phyloP scores from a whole-genome alignment of 2,888 invertebrate genomes.

The Poecilobothrus nobilitatus region DNA sequence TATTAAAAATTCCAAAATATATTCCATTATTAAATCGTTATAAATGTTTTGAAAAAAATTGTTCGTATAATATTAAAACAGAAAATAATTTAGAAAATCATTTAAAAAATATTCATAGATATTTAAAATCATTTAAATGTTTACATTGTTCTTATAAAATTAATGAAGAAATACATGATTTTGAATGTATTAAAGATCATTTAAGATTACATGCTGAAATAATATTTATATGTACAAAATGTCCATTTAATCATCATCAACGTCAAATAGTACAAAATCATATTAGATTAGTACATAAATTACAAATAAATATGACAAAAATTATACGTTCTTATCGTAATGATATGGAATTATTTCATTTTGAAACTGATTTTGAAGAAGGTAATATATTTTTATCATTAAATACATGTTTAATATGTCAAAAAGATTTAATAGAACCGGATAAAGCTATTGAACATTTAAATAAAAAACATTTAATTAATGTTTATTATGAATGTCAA shows the following conservation, averaged over 20 bases:
- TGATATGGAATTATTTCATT: neutral
- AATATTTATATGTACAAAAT: neutral
- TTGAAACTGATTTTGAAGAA: neutral
- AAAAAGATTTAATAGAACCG: neutral
- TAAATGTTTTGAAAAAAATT: neutral
- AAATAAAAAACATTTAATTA: neutral
- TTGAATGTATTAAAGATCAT: neutral
- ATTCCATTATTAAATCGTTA: neutral
- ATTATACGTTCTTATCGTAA: neutral
- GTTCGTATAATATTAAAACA: neutral
- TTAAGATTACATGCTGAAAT: constrained; percentile 5
- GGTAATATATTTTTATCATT: neutral
- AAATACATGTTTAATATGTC: neutral
- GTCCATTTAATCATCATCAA: neutral
- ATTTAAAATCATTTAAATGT: neutral
- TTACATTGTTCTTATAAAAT: neutral
- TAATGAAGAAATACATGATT: neutral
- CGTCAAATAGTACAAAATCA: neutral
- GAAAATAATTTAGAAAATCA: neutral
- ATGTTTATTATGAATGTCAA: neutral
- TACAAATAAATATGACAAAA: constrained; percentile 14
- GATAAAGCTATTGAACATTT: neutral
- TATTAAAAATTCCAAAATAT: neutral
- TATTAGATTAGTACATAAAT: constrained; percentile 14
- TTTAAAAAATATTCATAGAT: neutral